Evolutionary conservation across 2,113 vertebrate genomes (phyloP).

Genomic region (Ardeotis arabs): DNA sequence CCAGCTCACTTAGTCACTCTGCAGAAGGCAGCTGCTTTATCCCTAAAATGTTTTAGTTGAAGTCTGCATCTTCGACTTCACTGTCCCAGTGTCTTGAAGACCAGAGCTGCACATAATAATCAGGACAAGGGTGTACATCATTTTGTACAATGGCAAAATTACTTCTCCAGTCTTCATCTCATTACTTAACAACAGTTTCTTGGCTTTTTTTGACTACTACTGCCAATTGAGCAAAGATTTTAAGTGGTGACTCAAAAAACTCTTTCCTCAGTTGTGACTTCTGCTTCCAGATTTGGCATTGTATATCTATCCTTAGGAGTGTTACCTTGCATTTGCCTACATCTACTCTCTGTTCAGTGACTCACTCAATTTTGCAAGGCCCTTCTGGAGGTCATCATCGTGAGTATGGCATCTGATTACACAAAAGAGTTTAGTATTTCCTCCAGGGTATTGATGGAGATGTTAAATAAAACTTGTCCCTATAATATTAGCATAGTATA

Average conservation of each 20-base stretch:
- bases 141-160: not conserved
- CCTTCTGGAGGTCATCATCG: not conserved
- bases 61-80: not conserved
- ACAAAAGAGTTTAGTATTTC: not conserved
- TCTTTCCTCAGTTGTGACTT: not conserved
- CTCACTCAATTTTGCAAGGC: not conserved
- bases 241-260: not conserved
- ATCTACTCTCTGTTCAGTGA: not conserved
- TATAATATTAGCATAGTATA: not conserved
- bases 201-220: not conserved
- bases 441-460: not conserved
- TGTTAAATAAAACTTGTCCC: not conserved
- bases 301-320: not conserved
- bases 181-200: not conserved
- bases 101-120: not conserved
- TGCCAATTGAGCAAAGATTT: not conserved
- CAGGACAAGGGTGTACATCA: not conserved
- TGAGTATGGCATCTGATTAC: not conserved
- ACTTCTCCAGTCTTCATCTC: not conserved
- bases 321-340: not conserved
- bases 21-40: not conserved
- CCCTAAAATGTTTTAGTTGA: not conserved
- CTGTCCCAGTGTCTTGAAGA: not conserved
- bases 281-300: not conserved
- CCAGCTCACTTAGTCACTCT: not conserved